Percentiles rank a stretch among this genome's conserved stretches.
Conservation (phyloP, 1,140 invertebrate genomes). For the Drosophila gunungcola region DNA sequence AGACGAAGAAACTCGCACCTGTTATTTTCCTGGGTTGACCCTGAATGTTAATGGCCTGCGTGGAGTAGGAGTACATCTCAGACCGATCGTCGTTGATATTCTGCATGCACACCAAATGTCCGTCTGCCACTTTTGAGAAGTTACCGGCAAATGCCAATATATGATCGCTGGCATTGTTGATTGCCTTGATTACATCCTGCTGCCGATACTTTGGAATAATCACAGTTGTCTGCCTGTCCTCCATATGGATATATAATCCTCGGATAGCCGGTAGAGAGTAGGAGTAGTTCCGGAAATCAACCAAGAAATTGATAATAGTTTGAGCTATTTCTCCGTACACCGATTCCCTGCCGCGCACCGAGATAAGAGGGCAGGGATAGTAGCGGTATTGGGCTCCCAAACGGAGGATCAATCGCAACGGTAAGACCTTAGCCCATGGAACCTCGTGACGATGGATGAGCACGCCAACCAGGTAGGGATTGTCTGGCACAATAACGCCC, state of each 20-base stretch:
- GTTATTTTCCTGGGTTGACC: constrained; percentile 93
- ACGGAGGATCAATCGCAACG: constrained; percentile 87
- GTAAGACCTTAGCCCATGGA: constrained; percentile 94
- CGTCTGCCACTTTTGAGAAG: constrained; percentile 92
- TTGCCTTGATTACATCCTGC: constrained; percentile 92
- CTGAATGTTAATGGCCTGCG: constrained; percentile 95
- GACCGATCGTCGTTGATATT: constrained; percentile 86
- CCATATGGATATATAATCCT: constrained; percentile 93
- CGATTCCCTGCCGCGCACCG: constrained; percentile 91
- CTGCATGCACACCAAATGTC: constrained; percentile 95
- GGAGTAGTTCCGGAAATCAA: constrained; percentile 94
- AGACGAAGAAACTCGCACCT: constrained; percentile 95
- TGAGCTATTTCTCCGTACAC: constrained; percentile 95
- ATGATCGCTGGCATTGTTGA: constrained; percentile 92
- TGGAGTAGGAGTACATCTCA: constrained; percentile 87
- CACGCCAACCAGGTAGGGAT: constrained; percentile 92
- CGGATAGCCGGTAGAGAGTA: constrained; percentile 92
- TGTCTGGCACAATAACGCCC: constrained; percentile 90
- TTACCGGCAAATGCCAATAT: constrained; percentile 93
- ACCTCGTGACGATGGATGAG: constrained; percentile 95
- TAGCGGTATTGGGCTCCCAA: constrained; percentile 94
- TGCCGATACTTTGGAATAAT: constrained; percentile 93
- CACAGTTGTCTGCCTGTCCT: constrained; percentile 92
- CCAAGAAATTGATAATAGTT: constrained; percentile 95
- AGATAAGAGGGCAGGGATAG: constrained; percentile 94